Conservation (phyloP, 2,113 vertebrate genomes). For the Australoheros scitulus region DNA sequence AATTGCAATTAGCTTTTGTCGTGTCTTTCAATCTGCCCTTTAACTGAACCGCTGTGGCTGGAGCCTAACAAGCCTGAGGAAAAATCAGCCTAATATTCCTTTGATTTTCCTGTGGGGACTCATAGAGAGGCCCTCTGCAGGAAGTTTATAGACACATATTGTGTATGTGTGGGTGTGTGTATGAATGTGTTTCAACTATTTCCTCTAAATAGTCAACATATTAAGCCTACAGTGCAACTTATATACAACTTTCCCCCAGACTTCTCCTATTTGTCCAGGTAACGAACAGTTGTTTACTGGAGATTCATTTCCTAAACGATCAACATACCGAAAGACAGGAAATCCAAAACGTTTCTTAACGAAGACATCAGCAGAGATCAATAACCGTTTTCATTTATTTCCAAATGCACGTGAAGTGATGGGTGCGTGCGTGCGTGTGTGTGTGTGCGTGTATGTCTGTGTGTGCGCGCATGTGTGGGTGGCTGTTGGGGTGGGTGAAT, state of each 20-base stretch:
- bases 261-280: background rate
- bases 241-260: background rate
- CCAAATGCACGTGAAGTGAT: constrained; percentile 16
- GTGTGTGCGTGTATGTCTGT: constrained; percentile 21
- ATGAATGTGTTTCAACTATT: background rate
- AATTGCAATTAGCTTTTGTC: constrained; percentile 84
- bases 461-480: constrained; percentile 50
- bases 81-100: constrained; percentile 60
- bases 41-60: constrained; percentile 59
- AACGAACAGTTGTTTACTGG: background rate
- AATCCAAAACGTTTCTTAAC: background rate
- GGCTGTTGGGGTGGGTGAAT: constrained; percentile 72
- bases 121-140: background rate
- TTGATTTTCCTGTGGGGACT: constrained; percentile 52
- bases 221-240: constrained; percentile 18
- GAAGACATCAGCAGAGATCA: constrained; percentile 6
- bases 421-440: constrained; percentile 19
- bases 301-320: background rate
- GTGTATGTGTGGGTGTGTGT: background rate
- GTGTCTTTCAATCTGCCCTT: constrained; percentile 75
- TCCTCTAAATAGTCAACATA: background rate
- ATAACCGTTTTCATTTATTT: constrained; percentile 33
- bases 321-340: background rate
- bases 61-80: constrained; percentile 68
- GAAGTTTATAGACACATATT: constrained; percentile 11